Evolutionary conservation across 1,140 invertebrate genomes (phyloP), one percentile per base, ranked within the genome.

Genomic region (Caenorhabditis tropicalis): DNA sequence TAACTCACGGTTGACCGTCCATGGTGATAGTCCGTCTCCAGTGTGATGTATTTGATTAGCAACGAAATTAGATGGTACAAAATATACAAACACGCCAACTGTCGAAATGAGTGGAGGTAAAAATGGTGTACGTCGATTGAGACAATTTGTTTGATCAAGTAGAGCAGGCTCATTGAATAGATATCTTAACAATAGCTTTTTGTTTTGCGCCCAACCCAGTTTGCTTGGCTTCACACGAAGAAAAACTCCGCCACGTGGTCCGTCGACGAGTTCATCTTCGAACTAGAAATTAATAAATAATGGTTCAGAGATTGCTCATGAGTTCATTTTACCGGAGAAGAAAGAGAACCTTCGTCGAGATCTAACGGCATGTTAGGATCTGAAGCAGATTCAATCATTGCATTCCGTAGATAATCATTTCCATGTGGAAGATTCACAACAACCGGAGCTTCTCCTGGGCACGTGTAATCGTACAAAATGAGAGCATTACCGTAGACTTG

Each of bases 391-490:
- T 56, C 79, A 16, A 53, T 33, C 79, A 81, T 56, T 29, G 48
- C 48, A 81, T 5, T 21, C 21, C 79, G 46, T 24, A 81, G 24
- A 51, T 53, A 53, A 27, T 81, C 51, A 48, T 84, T 84, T 36
- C 83, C 83, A 27, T 84, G 83, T 7, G 65, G 43, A 46, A 84
- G 43, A 51, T 84, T 84, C 3, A 84, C 48, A 3, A 84, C 39
- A 2, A 48, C n/a, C 15, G 84, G 84, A 2, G 39, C 65, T 19
- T 74, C 80, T 21, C 84, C 84, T 5, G 80, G 36, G 21, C 31
- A 48, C 0, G 84, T 85, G 84, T 60, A 85, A 29, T 82, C 81
- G 48, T 85, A 85, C 21, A 85, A 43, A 39, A 85, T 85, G n/a
- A 85, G 33, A 15, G 82, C 70, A 27, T 85, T 85, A 16, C 84